Conservation (phyloP, 2,888 invertebrate genomes). For the Oxyteleia sp. region DNA sequence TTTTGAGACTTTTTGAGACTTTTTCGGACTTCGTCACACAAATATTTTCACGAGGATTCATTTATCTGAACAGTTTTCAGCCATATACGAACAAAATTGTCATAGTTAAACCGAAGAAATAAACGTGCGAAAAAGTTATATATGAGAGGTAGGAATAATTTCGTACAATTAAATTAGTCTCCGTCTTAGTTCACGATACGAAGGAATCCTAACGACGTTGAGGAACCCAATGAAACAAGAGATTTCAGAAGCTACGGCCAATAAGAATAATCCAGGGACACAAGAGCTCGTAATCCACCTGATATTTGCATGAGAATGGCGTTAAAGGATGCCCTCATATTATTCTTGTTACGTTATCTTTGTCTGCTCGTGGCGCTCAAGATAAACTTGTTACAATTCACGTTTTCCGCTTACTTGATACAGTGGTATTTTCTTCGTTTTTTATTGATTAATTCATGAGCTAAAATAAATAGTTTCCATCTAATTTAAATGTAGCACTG, state of each 20-base stretch:
- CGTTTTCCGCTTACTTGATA: slow-evolving; percentile 52
- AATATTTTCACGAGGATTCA: too few species aligned
- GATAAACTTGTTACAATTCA: slow-evolving; percentile 74
- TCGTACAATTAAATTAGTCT: slow-evolving; percentile 72
- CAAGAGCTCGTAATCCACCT: slow-evolving; percentile 84
- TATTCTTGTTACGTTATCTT: slow-evolving; percentile 83
- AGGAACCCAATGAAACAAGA: slow-evolving; percentile 72
- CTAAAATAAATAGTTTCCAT: background rate
- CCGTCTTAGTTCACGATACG: slow-evolving; percentile 48
- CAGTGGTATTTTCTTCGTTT: slow-evolving; percentile 17
- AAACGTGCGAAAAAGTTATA: slow-evolving; percentile 64
- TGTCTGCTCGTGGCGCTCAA: slow-evolving; percentile 66
- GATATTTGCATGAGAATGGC: slow-evolving; percentile 85
- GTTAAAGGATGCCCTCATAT: slow-evolving; percentile 84
- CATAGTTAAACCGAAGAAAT: slow-evolving; percentile 31
- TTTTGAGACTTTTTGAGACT: too few species aligned
- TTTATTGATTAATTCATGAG: slow-evolving; percentile 48
- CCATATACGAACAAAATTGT: too few species aligned
- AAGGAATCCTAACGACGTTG: slow-evolving; percentile 64
- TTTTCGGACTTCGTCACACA: too few species aligned
- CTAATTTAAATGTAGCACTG: too few species aligned
- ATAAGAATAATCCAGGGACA: slow-evolving; percentile 83
- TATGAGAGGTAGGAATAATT: slow-evolving; percentile 62
- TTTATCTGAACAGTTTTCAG: too few species aligned
- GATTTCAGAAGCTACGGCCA: slow-evolving; percentile 79